Conservation (phyloP, 2,797 vertebrate species). For the Malurus splendens region DNA sequence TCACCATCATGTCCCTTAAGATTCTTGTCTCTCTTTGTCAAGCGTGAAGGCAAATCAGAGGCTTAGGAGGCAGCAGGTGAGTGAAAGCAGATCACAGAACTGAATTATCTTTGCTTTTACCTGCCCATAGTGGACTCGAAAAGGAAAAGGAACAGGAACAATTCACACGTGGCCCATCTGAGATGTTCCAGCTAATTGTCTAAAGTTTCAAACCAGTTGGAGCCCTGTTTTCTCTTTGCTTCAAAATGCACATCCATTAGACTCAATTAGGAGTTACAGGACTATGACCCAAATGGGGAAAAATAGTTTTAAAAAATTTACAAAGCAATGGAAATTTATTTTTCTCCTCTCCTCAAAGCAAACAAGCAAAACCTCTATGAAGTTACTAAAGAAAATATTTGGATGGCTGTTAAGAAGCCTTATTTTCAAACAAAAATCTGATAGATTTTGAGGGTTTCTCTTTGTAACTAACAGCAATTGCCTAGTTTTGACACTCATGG, state of each 20-base stretch:
- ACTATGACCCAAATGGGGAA: not conserved
- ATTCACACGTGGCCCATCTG: not conserved
- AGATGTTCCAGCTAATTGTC: not conserved
- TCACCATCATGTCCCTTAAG: not conserved
- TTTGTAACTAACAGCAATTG: not conserved
- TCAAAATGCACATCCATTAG: not conserved
- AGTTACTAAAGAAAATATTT: not conserved
- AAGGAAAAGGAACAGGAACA: not conserved
- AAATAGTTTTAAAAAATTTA: not conserved
- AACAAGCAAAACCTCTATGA: not conserved
- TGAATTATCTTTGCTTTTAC: not conserved
- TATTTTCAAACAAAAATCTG: not conserved
- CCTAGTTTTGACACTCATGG: not conserved
- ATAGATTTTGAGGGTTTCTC: not conserved
- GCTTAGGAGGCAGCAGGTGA: not conserved
- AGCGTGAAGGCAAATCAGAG: not conserved
- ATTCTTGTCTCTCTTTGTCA: not conserved
- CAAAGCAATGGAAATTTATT: not conserved
- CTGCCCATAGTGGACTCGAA: not conserved
- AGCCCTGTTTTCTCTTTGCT: not conserved
- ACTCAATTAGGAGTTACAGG: not conserved
- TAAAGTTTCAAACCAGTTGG: not conserved
- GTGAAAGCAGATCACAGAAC: not conserved
- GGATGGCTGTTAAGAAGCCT: not conserved
- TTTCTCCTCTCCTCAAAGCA: not conserved